Percentiles rank a stretch among this genome's conserved stretches.
Evolutionary conservation across 2,113 vertebrate species (phyloP).

Genomic region (Nesogale talazaci): DNA sequence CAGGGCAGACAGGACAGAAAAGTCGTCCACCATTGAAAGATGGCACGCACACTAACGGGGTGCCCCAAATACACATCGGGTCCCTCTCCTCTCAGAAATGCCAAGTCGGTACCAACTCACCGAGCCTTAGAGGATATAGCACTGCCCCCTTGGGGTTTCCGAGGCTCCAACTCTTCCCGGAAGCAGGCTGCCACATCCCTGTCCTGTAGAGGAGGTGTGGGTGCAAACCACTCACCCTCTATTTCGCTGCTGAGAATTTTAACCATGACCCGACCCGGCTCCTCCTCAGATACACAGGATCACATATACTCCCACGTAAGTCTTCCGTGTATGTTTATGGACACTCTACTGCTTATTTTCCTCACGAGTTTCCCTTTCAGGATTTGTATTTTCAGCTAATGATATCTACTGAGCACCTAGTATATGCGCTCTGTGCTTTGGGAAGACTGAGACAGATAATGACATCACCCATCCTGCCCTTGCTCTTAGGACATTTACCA

Average conservation of each 20-base stretch:
- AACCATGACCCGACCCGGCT: too few relatives aligned
- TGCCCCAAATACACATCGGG: background rate
- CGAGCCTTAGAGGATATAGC: too few relatives aligned
- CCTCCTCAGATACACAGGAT: background rate
- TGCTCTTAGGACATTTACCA: slow-evolving; percentile 19
- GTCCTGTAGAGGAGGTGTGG: too few relatives aligned
- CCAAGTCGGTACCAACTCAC: too few relatives aligned
- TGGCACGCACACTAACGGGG: background rate
- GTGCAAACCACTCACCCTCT: too few relatives aligned
- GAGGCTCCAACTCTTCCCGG: too few relatives aligned
- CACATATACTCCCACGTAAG: background rate
- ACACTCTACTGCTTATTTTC: background rate
- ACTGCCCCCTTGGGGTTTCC: too few relatives aligned
- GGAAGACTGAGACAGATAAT: background rate
- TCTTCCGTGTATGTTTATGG: background rate
- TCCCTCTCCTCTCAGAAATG: background rate
- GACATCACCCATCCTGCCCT: background rate
- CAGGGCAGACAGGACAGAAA: background rate
- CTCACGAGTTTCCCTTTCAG: background rate
- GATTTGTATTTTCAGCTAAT: background rate
- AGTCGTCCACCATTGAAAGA: background rate
- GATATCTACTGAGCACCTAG: slow-evolving; percentile 26
- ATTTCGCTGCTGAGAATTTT: too few relatives aligned
- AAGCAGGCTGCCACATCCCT: too few relatives aligned
- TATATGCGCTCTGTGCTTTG: background rate